Percentiles rank a stretch among this genome's conserved stretches.
Evolutionary conservation across 2,113 vertebrate genomes (phyloP).

Genomic region (Ceyx cyanopectus): DNA sequence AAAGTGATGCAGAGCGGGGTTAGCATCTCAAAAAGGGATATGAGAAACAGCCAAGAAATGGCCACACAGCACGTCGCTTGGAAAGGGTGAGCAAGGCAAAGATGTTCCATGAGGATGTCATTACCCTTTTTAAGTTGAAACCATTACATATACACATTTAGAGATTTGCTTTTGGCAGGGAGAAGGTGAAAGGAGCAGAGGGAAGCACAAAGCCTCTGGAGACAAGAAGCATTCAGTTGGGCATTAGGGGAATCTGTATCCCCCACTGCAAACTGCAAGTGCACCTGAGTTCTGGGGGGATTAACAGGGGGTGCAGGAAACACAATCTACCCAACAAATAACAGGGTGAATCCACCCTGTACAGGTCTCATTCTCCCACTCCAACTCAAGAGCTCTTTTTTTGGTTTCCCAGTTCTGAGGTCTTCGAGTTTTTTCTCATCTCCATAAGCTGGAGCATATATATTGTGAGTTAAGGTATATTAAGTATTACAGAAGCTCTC

Average conservation of each 20-base stretch:
- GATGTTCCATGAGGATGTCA: neutral
- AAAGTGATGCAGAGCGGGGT: slow-evolving; percentile 4
- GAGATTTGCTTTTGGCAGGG: neutral
- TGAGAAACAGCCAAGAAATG: slow-evolving; percentile 24
- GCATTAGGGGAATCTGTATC: neutral
- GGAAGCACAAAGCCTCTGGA: neutral
- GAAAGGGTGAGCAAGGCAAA: neutral
- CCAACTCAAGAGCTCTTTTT: neutral
- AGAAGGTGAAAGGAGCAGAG: neutral
- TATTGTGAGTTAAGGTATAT: neutral
- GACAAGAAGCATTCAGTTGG: neutral
- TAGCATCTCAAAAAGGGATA: slow-evolving; percentile 20
- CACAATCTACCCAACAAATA: neutral
- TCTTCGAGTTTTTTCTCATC: neutral
- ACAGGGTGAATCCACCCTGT: neutral
- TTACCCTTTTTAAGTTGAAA: neutral
- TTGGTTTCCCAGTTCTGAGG: neutral
- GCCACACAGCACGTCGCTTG: neutral
- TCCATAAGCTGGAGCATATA: accelerated
- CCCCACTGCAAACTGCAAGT: neutral
- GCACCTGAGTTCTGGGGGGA: neutral
- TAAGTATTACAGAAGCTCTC: neutral
- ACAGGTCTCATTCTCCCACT: neutral
- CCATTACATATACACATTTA: neutral
- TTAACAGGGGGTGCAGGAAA: neutral